A percentile compares a stretch with the other conserved stretches of the same genome.
Conservation (phyloP, 2,113 vertebrate genomes). For the Panthera uncia region DNA sequence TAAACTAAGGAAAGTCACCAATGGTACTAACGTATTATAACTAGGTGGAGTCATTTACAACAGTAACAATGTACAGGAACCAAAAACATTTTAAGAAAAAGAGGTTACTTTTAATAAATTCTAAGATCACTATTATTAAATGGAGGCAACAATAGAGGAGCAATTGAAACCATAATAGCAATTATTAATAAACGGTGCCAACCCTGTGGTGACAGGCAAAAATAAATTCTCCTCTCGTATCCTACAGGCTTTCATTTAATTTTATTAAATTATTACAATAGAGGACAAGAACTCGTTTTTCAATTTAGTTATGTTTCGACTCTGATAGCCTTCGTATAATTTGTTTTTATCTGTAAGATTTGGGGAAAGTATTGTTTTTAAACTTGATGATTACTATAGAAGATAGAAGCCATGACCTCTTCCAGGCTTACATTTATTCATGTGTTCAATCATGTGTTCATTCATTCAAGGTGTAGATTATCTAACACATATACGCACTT, state of each 20-base stretch:
- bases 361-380: neutral
- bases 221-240: neutral
- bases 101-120: neutral
- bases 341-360: neutral
- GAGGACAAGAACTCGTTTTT: neutral
- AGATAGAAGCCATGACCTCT: neutral
- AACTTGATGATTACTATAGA: neutral
- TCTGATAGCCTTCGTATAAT: neutral
- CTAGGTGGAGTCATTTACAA: neutral
- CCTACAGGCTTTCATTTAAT: neutral
- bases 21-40: neutral
- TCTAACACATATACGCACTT: neutral
- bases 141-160: neutral
- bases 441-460: neutral
- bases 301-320: neutral
- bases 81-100: neutral
- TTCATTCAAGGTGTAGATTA: neutral
- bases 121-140: neutral
- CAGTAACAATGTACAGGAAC: neutral
- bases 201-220: neutral
- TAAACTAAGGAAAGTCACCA: neutral
- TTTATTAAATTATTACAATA: neutral
- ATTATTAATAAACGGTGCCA: neutral
- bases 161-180: neutral
- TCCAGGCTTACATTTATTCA: neutral